A percentile compares a stretch with the other conserved stretches of the same genome.
Conservation (phyloP, 2,797 vertebrate genomes). For the Protosalanx chinensis region DNA sequence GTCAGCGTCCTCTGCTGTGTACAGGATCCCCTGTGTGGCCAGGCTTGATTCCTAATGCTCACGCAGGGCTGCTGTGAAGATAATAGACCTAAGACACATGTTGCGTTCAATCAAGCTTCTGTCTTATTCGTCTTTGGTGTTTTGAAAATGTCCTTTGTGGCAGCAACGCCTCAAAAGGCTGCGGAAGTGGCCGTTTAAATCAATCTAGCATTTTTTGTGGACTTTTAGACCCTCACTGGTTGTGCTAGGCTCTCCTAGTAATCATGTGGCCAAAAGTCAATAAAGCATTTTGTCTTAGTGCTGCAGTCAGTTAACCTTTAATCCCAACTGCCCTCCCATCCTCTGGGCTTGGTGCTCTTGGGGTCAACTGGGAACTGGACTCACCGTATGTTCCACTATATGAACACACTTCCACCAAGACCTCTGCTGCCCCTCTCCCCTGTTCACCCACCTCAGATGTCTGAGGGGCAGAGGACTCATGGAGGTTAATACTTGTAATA, state of each 20-base stretch:
- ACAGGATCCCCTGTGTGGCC: slow-evolving; percentile 10
- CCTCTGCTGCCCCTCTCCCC: too few species aligned
- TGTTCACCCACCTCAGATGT: too few species aligned
- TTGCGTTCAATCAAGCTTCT: too few species aligned
- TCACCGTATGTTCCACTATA: background rate
- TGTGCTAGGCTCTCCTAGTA: background rate
- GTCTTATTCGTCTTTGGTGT: too few species aligned
- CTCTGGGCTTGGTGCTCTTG: background rate
- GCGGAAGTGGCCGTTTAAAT: background rate
- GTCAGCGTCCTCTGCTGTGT: slow-evolving; percentile 38
- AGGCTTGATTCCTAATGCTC: slow-evolving; percentile 34
- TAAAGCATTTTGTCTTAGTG: background rate
- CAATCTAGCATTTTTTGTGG: background rate
- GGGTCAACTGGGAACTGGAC: background rate
- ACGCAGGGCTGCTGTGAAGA: background rate
- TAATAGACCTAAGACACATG: too few species aligned
- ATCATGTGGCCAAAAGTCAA: background rate
- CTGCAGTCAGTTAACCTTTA: slow-evolving; percentile 17
- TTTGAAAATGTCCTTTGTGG: too few species aligned
- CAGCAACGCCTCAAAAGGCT: too few species aligned
- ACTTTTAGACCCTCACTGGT: background rate
- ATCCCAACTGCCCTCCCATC: slow-evolving; percentile 1
- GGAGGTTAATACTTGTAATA: too few species aligned
- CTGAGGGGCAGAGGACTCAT: too few species aligned
- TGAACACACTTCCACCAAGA: too few species aligned